Evolutionary conservation across 2,797 vertebrate genomes (phyloP).

Genomic region (Gila robusta): DNA sequence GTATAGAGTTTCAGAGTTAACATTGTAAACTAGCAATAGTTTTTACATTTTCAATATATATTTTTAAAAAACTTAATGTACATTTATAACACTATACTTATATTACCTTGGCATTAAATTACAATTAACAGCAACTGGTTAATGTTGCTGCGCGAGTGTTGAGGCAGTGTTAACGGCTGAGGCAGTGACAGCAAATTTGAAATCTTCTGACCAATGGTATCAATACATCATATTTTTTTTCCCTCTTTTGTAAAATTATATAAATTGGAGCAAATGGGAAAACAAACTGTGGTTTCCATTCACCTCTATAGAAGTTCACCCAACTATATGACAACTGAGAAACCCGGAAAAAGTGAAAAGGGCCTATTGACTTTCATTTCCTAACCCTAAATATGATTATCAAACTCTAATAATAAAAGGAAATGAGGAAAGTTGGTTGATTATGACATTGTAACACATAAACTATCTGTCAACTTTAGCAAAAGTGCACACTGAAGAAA

Average conservation of each 20-base stretch:
- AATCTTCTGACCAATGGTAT: not conserved
- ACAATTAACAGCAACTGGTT: not conserved
- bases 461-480: too few species aligned
- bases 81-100: not conserved
- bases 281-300: not conserved
- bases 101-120: not conserved
- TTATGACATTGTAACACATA: not conserved
- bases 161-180: not conserved
- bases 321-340: not conserved
- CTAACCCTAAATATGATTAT: not conserved
- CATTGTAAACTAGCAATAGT: not conserved
- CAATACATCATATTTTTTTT: not conserved
- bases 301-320: not conserved
- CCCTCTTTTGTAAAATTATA: not conserved
- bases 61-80: not conserved
- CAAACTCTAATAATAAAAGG: not conserved
- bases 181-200: not conserved
- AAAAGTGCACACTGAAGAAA: not conserved
- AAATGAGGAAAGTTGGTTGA: not conserved
- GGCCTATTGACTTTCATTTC: not conserved
- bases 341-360: not conserved
- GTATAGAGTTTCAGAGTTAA: not conserved
- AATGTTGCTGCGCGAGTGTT: not conserved
- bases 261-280: not conserved
- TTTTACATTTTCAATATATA: not conserved